phyloP scores from a whole-genome alignment of 2,113 vertebrate species.

The Tachysurus vachellii region DNA sequence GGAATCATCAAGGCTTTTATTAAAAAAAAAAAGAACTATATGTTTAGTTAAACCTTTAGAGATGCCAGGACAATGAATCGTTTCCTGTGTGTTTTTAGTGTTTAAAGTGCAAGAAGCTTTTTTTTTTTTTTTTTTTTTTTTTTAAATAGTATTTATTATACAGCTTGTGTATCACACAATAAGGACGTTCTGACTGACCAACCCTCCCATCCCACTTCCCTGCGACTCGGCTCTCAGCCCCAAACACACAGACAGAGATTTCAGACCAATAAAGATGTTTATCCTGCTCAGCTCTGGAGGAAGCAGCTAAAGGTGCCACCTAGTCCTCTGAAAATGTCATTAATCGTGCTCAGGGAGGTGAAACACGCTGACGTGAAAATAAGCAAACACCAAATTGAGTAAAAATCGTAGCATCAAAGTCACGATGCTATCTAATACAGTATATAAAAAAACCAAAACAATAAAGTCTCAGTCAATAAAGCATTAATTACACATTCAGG shows the following conservation, averaged over 20 bases:
- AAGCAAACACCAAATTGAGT: not conserved
- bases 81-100: constrained; percentile 1
- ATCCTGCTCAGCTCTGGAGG: not conserved
- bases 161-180: not conserved
- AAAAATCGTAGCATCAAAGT: not conserved
- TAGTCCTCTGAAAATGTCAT: not conserved
- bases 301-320: not conserved
- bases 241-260: constrained; percentile 29
- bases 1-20: constrained; percentile 11
- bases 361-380: not conserved
- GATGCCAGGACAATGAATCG: not conserved
- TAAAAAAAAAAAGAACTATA: constrained; percentile 9
- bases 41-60: constrained; percentile 36
- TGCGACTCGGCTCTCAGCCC: not conserved
- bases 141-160: constrained; percentile 9
- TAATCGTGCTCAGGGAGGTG: not conserved
- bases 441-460: no score
- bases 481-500: not conserved
- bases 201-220: not conserved
- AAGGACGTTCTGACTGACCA: not conserved
- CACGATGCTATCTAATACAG: not conserved
- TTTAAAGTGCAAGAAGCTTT: constrained; percentile 16
- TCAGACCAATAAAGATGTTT: not conserved
- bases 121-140: not conserved
- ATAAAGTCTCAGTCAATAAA: no score